Evolutionary conservation across 1,140 invertebrate species (phyloP), one percentile per base, ranked within the genome.

Genomic region (Ruditapes philippinarum): DNA sequence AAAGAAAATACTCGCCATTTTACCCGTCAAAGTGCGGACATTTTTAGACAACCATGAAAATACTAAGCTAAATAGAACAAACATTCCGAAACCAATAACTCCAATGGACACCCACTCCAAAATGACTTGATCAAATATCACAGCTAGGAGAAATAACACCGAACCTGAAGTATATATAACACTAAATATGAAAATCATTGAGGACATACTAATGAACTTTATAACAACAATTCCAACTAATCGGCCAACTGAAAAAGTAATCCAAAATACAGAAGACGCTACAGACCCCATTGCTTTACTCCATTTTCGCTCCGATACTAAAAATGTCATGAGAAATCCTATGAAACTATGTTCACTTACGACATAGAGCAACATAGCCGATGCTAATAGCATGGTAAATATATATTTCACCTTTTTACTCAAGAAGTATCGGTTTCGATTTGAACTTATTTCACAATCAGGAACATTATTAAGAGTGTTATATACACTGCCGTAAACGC

Each of bases 261-360:
- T 86, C 83, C 83, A 86, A 22, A 76, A 86, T 1, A 38, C 42
- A 4, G 83, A 51, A 1, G 68, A 49, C 19, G 83, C 83, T 31
- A 3, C 25, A 19, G 83, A 68, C 0, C 83, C 83, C 28, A 7
- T 25, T 17, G 68, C 25, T 31, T 86, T 86, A 28, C 51, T 42
- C 83, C 83, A 86, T 0, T 38, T n/a, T 22, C 74, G 19, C 28
- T 70, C 49, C n/a, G 83, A 42, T 4, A 76, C 60, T 3, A 76
- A 12, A 28, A 86, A 86, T 1, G 83, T 86, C 83, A 86, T 86
- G 0, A n/a, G n/a, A n/a, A n/a, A n/a, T n/a, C n/a, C n/a, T n/a
- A n/a, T n/a, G n/a, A n/a, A n/a, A n/a, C n/a, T n/a, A n/a, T n/a
- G n/a, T n/a, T n/a, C n/a, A n/a, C n/a, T n/a, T n/a, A n/a, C n/a